Evolutionary conservation across 1,140 invertebrate species (phyloP).

Genomic region (Ganaspis sp.): DNA sequence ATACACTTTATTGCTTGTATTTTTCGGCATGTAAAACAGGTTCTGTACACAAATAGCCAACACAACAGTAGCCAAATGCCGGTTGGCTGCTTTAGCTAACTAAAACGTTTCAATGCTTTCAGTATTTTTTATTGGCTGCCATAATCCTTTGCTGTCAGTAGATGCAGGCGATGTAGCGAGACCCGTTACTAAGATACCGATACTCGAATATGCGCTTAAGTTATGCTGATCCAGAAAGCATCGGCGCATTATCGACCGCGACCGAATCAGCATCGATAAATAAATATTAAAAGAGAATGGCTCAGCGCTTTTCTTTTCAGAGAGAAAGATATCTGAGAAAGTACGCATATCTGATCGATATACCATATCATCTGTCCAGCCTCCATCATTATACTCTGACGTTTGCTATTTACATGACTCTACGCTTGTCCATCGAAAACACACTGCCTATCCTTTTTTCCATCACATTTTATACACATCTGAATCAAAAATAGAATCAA

Average conservation of each 20-base stretch:
- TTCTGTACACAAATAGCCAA: conserved; percentile 12
- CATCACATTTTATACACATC: too few relatives aligned
- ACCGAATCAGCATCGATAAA: conserved; percentile 25
- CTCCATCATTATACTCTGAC: background rate
- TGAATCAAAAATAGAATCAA: too few relatives aligned
- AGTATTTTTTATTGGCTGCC: conserved; percentile 30
- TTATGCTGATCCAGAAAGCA: conserved; percentile 31
- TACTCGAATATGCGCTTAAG: background rate
- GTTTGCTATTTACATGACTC: too few relatives aligned
- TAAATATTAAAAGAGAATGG: conserved; percentile 28
- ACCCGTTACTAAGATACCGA: background rate
- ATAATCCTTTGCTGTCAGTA: conserved; percentile 29
- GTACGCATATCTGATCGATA: background rate
- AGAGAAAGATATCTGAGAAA: background rate
- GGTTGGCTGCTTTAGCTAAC: conserved; percentile 4
- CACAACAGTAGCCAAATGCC: conserved; percentile 28
- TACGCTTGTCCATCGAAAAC: too few relatives aligned
- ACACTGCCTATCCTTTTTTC: too few relatives aligned
- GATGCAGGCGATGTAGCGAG: conserved; percentile 25
- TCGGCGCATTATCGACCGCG: conserved; percentile 4
- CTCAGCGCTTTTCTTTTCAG: conserved; percentile 6
- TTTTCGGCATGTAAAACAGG: conserved; percentile 21
- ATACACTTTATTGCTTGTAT: conserved; percentile 23
- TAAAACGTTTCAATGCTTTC: conserved; percentile 25
- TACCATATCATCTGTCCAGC: background rate